Percentiles rank a stretch among this genome's conserved stretches.
Evolutionary conservation across 1,140 invertebrate genomes (phyloP).

Genomic region (Aphaenogaster floridana): DNA sequence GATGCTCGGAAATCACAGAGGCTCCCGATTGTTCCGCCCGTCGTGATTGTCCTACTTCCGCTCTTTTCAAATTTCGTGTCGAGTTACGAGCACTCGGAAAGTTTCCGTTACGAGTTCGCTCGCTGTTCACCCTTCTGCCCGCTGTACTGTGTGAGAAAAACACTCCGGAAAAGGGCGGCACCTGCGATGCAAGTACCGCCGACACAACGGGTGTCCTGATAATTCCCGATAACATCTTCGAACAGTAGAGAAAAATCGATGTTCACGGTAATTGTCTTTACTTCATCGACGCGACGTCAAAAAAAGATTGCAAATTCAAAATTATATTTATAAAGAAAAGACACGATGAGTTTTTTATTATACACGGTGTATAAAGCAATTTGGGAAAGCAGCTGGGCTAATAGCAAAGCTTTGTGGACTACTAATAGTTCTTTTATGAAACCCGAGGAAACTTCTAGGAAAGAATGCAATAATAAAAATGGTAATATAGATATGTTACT

Average conservation of each 20-base stretch:
- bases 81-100: slow-evolving; percentile 60
- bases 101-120: slow-evolving; percentile 71
- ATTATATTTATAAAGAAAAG: background rate
- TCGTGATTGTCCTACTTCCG: slow-evolving; percentile 46
- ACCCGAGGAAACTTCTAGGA: background rate
- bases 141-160: slow-evolving; percentile 69
- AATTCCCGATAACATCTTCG: background rate
- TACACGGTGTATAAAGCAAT: background rate
- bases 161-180: slow-evolving; percentile 82
- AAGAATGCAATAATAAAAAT: background rate
- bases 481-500: too few relatives aligned
- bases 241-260: background rate
- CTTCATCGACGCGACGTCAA: background rate
- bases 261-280: background rate
- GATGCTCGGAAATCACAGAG: slow-evolving; percentile 16
- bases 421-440: slow-evolving; percentile 1
- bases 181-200: slow-evolving; percentile 75
- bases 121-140: slow-evolving; percentile 66
- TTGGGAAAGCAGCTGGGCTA: background rate
- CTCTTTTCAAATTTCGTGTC: slow-evolving; percentile 67
- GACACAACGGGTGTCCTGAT: slow-evolving; percentile 73
- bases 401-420: background rate
- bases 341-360: background rate
- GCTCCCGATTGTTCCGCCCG: slow-evolving; percentile 7
- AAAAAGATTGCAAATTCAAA: background rate